Evolutionary conservation across 2,113 vertebrate genomes (phyloP).

Genomic region (Phylloscopus trochilus): DNA sequence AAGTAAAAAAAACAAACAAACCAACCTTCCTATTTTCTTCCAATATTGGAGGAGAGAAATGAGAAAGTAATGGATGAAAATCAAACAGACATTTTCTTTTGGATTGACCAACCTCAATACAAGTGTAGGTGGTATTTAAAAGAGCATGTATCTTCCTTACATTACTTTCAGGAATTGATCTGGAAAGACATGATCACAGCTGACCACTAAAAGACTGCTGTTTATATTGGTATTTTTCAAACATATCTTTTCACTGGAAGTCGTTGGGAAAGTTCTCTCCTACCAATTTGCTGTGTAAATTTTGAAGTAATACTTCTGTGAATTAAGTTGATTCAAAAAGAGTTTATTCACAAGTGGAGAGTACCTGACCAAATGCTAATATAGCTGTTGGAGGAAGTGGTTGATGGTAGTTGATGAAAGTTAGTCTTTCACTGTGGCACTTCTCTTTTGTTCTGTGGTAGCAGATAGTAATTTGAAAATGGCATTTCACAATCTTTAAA

Average conservation of each 20-base stretch:
- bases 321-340: background rate
- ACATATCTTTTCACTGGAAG: background rate
- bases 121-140: background rate
- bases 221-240: background rate
- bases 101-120: background rate
- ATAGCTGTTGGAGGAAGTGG: background rate
- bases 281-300: background rate
- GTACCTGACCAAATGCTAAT: background rate
- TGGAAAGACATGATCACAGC: background rate
- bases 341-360: background rate
- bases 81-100: background rate
- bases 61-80: background rate
- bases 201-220: background rate
- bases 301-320: background rate
- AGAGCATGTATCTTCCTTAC: background rate
- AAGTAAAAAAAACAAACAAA: background rate
- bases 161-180: background rate
- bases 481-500: background rate
- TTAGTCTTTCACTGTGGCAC: background rate
- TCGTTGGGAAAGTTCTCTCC: background rate
- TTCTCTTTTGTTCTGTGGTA: background rate
- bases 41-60: background rate
- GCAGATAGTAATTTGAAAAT: background rate
- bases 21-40: background rate
- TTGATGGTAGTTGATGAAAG: background rate